These are phyloP conservation scores for Pristionchus mayeri DNA, from an alignment of 2,888 invertebrate species.

Conservation along the genomic window DNA sequence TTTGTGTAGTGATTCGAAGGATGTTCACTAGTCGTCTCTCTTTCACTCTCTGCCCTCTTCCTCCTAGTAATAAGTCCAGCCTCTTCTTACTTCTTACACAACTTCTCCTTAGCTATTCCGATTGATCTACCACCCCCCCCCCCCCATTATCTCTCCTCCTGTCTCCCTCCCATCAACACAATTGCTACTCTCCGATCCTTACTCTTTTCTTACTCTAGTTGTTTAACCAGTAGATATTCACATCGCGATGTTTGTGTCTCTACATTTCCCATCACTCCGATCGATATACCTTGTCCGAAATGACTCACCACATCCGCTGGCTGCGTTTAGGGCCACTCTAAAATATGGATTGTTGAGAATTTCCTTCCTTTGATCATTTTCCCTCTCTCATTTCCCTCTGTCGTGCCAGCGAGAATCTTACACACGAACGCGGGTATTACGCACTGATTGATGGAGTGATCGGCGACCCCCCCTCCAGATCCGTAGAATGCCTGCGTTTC, in stretches of 20 bases:
- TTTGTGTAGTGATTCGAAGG: constrained; percentile 16
- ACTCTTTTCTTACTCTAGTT: constrained; percentile 15
- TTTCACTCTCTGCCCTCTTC: constrained; percentile 4
- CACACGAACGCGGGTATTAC: background rate
- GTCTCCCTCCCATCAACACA: constrained; percentile 25
- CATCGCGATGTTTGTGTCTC: constrained; percentile 23
- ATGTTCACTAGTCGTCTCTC: constrained; percentile 16
- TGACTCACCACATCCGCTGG: constrained; percentile 1
- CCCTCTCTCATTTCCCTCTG: background rate
- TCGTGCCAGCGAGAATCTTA: background rate
- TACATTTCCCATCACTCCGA: constrained; percentile 9
- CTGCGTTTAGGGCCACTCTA: constrained; percentile 21
- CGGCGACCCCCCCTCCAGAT: background rate
- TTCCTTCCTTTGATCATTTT: background rate
- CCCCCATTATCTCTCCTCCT: constrained; percentile 23
- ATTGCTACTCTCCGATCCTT: constrained; percentile 33
- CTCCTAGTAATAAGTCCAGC: constrained; percentile 38
- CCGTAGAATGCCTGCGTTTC: background rate
- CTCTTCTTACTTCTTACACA: constrained; percentile 41
- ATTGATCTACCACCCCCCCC: constrained; percentile 26
- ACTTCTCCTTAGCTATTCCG: background rate
- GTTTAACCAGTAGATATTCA: constrained; percentile 27
- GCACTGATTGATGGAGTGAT: constrained; percentile 11
- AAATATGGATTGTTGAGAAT: background rate
- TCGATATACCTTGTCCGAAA: constrained; percentile 31